Evolutionary conservation across 2,113 vertebrate genomes (phyloP).

Genomic region (Syngnathus scovelli): DNA sequence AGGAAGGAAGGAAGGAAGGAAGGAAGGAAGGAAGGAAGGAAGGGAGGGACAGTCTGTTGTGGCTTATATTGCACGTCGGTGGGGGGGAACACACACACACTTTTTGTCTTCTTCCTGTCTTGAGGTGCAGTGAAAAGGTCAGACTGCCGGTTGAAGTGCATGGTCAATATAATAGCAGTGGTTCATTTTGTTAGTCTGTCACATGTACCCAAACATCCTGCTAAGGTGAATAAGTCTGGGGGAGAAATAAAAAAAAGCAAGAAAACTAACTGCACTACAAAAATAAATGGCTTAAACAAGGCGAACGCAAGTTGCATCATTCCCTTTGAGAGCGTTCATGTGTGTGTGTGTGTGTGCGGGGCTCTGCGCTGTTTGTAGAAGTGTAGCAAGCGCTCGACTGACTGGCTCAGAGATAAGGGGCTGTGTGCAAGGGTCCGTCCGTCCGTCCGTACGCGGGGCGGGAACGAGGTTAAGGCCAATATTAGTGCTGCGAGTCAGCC

Average conservation of each 20-base stretch:
- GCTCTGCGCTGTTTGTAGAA: conserved; percentile 46
- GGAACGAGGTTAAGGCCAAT: conserved; percentile 75
- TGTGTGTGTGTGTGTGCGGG: neutral
- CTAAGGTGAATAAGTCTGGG: conserved; percentile 37
- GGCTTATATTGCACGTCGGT: conserved; percentile 74
- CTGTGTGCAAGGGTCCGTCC: conserved; percentile 62
- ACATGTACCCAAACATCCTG: neutral
- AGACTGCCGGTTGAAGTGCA: conserved; percentile 53
- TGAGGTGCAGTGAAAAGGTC: conserved; percentile 55
- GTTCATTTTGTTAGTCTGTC: conserved; percentile 41
- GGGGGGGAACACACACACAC: too few relatives aligned
- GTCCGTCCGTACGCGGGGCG: conserved; percentile 47
- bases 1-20: too few relatives aligned
- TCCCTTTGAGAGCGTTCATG: conserved; percentile 58
- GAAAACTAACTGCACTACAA: conserved; percentile 42
- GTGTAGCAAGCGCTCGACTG: conserved; percentile 37
- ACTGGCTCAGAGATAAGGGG: conserved; percentile 75
- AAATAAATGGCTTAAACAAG: conserved; percentile 69
- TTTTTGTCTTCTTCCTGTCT: conserved; percentile 5
- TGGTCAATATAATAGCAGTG: conserved; percentile 62
- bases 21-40: too few relatives aligned
- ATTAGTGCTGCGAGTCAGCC: conserved; percentile 69
- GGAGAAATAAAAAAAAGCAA: conserved; percentile 29
- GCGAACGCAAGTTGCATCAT: conserved; percentile 64
- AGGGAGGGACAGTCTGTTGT: conserved; percentile 65